Conservation (phyloP, 2,113 vertebrate species). For the Clupea harengus region DNA sequence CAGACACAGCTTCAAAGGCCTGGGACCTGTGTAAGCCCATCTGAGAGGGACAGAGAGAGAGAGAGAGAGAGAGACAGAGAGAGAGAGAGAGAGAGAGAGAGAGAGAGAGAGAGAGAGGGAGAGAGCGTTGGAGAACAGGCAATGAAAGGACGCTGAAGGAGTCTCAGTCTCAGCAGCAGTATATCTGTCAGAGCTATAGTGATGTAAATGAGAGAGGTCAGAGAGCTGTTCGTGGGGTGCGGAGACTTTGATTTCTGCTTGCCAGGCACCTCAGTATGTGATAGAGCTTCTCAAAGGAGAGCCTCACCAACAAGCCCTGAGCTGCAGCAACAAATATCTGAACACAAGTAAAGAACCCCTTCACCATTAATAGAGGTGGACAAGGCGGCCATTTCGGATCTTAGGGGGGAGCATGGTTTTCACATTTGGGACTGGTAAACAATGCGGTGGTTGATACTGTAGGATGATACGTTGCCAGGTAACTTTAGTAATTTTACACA, state of each 20-base stretch:
- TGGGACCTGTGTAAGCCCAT: conserved; percentile 35
- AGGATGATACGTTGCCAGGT: background rate
- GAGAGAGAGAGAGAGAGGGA: background rate
- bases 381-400: background rate
- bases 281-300: background rate
- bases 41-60: conserved; percentile 50
- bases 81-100: no score
- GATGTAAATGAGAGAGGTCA: conserved; percentile 35
- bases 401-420: background rate
- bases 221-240: conserved; percentile 16
- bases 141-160: conserved; percentile 15
- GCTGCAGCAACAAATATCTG: background rate
- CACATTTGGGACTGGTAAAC: background rate
- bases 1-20: conserved; percentile 45
- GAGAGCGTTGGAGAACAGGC: background rate
- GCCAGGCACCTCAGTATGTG: background rate
- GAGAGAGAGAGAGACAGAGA: background rate
- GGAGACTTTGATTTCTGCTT: background rate
- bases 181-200: conserved; percentile 45
- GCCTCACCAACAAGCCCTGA: background rate
- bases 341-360: background rate
- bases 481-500: background rate
- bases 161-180: conserved; percentile 26
- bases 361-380: background rate
- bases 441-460: background rate